phyloP scores from a whole-genome alignment of 2,797 vertebrate species.

The Thaleichthys pacificus region DNA sequence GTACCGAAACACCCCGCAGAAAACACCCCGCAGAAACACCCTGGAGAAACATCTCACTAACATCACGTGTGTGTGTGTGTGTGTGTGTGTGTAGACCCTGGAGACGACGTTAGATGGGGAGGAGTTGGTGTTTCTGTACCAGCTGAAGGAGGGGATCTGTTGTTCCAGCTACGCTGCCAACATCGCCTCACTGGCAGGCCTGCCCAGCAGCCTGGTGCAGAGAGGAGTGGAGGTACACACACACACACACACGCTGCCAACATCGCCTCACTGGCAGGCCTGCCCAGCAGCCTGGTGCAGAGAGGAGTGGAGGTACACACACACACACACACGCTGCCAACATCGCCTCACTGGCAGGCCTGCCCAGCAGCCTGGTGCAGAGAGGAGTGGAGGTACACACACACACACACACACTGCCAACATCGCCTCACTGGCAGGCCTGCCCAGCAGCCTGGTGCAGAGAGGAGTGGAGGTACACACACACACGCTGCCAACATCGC shows the following conservation, averaged over 20 bases:
- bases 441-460: constrained; percentile 81
- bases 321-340: constrained; percentile 90
- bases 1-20: constrained; percentile 55
- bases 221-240: constrained; percentile 85
- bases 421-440: constrained; percentile 88
- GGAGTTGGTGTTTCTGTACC: constrained; percentile 93
- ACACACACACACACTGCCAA: constrained; percentile 90
- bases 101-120: constrained; percentile 92
- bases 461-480: constrained; percentile 85
- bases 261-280: constrained; percentile 88
- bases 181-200: constrained; percentile 88
- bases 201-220: constrained; percentile 81
- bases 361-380: constrained; percentile 81
- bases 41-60: not conserved
- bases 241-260: constrained; percentile 90
- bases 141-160: constrained; percentile 88
- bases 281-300: constrained; percentile 81
- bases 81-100: constrained; percentile 77
- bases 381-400: constrained; percentile 85
- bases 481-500: too few species aligned
- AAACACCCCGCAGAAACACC: not conserved
- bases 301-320: constrained; percentile 85
- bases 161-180: constrained; percentile 89
- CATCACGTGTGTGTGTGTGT: constrained; percentile 25
- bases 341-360: constrained; percentile 88